Base-by-base conservation (phyloP, 2,888 invertebrate species). In the Koerneria pararmatus region DNA sequence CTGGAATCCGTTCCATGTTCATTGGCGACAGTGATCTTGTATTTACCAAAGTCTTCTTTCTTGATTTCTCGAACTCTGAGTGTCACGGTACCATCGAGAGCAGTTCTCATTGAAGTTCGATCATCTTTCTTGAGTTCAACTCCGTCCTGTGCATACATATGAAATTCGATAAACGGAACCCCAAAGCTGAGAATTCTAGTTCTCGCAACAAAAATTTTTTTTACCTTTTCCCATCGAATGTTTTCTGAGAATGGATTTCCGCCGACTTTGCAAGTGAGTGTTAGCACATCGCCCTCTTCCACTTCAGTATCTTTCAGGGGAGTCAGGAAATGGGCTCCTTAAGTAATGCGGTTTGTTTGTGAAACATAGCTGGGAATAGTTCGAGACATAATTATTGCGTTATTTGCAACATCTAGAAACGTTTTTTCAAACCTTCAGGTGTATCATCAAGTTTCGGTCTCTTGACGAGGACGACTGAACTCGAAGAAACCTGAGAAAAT, bases 231-330 rank as follows among this genome's bases (percentile, higher is more conserved):
- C 76, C 76, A 76, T n/a, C n/a, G n/a, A 22, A 54, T 69, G 66
- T 74, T 66, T 62, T 82, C 75, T 76, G 86, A 80, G 82, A 83
- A 69, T 70, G 85, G 83, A 80, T 84, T 77, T 77, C 84, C 76
- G 77, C 84, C 70, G 72, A 86, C 78, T 37, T 76, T 74, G 34
- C 83, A 82, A 32, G 79, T 81, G 31, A 85, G 79, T 15, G 81
- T 89, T 32, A 91, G 88, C 29, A 88, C 89, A 77, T 92, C 91
- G 67, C 89, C 82, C 66, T 82, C 82, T 22, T 73, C 75, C 22
- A 80, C 74, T 34, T 73, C 75, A 0, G 71, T 72, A 58, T 83
- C 82, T 65, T 74, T 61, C 71, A 11, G 81, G 80, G n/a, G n/a
- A n/a, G n/a, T n/a, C n/a, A n/a, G n/a, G n/a, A n/a, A 59, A 34